A percentile compares a stretch with the other conserved stretches of the same genome.
Conservation (phyloP, 2,888 invertebrate genomes). For the Penaeus monodon region DNA sequence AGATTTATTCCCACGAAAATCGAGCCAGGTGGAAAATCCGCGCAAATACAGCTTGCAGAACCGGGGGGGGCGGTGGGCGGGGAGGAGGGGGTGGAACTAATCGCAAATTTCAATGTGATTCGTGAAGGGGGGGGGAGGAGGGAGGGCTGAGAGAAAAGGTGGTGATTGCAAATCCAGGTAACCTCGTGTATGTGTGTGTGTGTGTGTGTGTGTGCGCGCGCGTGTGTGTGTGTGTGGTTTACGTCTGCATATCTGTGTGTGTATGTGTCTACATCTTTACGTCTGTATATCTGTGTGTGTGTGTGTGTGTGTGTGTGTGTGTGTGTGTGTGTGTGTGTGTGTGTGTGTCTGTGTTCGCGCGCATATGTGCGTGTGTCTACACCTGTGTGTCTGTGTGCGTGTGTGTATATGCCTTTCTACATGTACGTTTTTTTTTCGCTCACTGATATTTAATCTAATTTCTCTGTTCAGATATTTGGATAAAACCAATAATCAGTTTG, state of each 20-base stretch:
- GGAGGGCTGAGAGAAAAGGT: too few species aligned
- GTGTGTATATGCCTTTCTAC: neutral
- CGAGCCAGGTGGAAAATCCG: too few species aligned
- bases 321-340: neutral
- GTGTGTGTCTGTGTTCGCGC: neutral
- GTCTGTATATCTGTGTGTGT: neutral
- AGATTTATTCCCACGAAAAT: too few species aligned
- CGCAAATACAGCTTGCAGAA: too few species aligned
- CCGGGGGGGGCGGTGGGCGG: too few species aligned
- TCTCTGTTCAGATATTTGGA: too few species aligned
- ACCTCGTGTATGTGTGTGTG: conserved; percentile 4
- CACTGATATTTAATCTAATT: too few species aligned
- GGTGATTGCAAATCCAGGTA: too few species aligned
- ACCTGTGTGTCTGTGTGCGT: neutral
- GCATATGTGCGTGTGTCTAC: neutral
- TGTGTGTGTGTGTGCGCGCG: conserved; percentile 4
- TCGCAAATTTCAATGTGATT: too few species aligned
- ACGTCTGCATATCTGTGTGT: neutral
- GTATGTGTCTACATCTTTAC: neutral
- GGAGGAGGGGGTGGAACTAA: too few species aligned
- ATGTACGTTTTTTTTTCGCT: neutral
- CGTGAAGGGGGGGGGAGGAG: too few species aligned
- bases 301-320: neutral
- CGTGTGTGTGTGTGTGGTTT: conserved; percentile 10
- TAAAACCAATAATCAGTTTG: too few species aligned